Evolutionary conservation across 2,888 invertebrate species (phyloP).

Genomic region (Shargacucullia verbasci): DNA sequence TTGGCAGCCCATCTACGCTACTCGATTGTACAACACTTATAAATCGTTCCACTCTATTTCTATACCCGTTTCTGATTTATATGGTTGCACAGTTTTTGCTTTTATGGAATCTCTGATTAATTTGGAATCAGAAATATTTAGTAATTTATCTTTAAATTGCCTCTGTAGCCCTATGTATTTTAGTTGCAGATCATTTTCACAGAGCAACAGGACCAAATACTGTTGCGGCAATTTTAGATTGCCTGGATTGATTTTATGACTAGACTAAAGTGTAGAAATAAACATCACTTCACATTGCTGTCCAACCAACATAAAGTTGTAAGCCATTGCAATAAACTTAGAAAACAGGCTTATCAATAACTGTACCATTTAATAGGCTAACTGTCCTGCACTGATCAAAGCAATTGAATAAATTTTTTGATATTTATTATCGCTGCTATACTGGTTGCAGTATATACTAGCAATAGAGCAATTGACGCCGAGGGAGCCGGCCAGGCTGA

Average conservation of each 20-base stretch:
- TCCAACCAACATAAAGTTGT: conserved; percentile 39
- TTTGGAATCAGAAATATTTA: conserved; percentile 14
- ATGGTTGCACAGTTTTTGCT: conserved; percentile 47
- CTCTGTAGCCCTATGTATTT: conserved; percentile 6
- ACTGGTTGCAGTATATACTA: conserved; percentile 60
- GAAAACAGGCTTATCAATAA: conserved; percentile 58
- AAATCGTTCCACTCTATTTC: conserved; percentile 53
- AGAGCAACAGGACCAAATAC: conserved; percentile 16
- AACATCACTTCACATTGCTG: conserved; percentile 45
- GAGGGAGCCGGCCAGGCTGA: conserved; percentile 65
- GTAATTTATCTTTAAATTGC: conserved; percentile 15
- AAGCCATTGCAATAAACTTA: conserved; percentile 53
- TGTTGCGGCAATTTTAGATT: conserved; percentile 38
- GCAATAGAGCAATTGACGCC: conserved; percentile 74
- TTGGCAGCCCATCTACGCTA: conserved; percentile 53
- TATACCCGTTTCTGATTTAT: conserved; percentile 50
- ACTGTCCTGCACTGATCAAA: conserved; percentile 56
- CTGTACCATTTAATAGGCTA: conserved; percentile 54
- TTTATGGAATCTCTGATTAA: conserved; percentile 45
- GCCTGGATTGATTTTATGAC: conserved; percentile 37
- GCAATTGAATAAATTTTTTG: conserved; percentile 59
- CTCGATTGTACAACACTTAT: conserved; percentile 50
- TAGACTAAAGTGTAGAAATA: conserved; percentile 43
- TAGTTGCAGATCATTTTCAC: conserved; percentile 12
- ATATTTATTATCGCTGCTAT: conserved; percentile 51